Evolutionary conservation across 2,888 invertebrate genomes (phyloP).

Genomic region (Troilus luridus): DNA sequence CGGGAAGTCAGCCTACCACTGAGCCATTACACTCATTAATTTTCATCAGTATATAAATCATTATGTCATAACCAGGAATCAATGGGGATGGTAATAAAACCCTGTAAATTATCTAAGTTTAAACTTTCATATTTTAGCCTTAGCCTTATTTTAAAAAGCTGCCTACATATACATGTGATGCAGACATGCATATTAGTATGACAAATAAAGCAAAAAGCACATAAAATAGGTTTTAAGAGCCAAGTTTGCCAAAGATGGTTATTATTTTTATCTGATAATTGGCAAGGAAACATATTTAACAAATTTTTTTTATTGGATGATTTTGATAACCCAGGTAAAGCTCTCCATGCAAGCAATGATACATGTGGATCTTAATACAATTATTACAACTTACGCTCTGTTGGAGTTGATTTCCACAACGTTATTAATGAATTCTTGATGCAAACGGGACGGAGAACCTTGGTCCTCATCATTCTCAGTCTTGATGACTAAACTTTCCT

Average conservation of each 20-base stretch:
- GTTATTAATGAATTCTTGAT: constrained; percentile 61
- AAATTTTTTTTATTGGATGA: not conserved
- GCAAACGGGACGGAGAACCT: constrained; percentile 60
- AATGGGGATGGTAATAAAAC: no score
- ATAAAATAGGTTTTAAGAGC: not conserved
- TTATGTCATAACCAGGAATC: no score
- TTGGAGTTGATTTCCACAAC: constrained; percentile 62
- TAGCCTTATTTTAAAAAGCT: no score
- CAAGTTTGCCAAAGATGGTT: not conserved
- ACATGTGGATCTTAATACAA: not conserved
- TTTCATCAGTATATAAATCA: no score
- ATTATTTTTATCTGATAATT: not conserved
- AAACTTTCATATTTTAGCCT: no score
- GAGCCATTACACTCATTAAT: no score
- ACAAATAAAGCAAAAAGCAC: not conserved
- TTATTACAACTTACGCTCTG: constrained; percentile 61
- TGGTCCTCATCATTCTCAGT: constrained; percentile 56
- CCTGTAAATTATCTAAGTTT: no score
- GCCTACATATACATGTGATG: not conserved
- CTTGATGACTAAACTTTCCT: constrained; percentile 61
- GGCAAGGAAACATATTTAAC: not conserved
- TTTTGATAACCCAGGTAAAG: not conserved
- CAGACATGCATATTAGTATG: not conserved
- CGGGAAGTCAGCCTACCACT: no score
- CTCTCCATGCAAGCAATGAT: not conserved